Evolutionary conservation across 2,797 vertebrate genomes (phyloP).

Genomic region (Sebastes elongatus): DNA sequence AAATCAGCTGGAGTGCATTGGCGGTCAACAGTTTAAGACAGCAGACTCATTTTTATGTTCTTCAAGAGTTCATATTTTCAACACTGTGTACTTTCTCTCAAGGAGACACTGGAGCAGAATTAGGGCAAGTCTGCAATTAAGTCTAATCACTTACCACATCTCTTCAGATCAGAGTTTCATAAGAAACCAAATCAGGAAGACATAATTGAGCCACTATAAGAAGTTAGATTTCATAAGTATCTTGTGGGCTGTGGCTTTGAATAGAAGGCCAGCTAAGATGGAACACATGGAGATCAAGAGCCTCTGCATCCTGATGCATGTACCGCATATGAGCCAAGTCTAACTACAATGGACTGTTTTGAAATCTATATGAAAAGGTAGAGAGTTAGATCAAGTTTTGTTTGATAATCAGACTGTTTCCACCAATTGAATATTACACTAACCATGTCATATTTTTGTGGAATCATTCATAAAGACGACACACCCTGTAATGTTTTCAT

Average conservation of each 20-base stretch:
- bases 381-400: background rate
- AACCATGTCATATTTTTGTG: background rate
- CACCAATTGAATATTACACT: background rate
- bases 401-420: background rate
- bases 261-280: background rate
- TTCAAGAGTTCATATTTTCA: background rate
- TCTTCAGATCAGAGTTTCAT: slow-evolving; percentile 25
- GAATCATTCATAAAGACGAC: background rate
- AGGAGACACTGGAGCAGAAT: slow-evolving; percentile 18
- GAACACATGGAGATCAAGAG: slow-evolving; percentile 9
- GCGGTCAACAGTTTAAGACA: background rate
- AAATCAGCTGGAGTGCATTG: background rate
- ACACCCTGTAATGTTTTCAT: background rate
- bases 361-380: background rate
- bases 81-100: background rate
- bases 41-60: background rate
- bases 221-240: slow-evolving; percentile 8
- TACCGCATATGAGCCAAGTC: background rate
- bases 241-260: background rate
- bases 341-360: background rate
- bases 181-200: slow-evolving; percentile 21
- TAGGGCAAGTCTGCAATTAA: slow-evolving; percentile 34
- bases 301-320: background rate
- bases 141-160: slow-evolving; percentile 36
- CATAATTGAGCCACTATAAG: slow-evolving; percentile 37